Evolutionary conservation across 2,113 vertebrate species (phyloP).

Genomic region (Zosterops borbonicus): DNA sequence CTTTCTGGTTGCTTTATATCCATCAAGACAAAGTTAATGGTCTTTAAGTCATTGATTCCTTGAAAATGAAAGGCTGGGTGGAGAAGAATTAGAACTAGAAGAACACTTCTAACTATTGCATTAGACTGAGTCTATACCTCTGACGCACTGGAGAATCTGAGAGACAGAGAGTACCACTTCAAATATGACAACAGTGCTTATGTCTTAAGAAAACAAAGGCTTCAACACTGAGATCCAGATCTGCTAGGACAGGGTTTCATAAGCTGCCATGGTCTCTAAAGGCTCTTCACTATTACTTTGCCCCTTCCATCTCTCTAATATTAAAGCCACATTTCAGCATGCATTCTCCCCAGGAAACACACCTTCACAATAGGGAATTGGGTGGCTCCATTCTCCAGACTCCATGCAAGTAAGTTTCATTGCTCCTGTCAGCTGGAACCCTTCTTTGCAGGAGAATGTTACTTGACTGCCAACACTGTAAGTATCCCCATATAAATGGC

Average conservation of each 20-base stretch:
- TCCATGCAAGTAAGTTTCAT: slow-evolving; percentile 79
- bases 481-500: slow-evolving; percentile 75
- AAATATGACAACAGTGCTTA: not conserved
- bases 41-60: not conserved
- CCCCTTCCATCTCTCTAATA: not conserved
- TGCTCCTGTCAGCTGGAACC: slow-evolving; percentile 80
- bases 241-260: not conserved
- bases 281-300: not conserved
- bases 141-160: not conserved
- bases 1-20: not conserved
- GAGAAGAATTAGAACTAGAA: not conserved
- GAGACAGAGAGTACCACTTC: not conserved
- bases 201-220: not conserved
- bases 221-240: not conserved
- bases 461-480: slow-evolving; percentile 84
- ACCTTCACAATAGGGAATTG: slow-evolving; percentile 87
- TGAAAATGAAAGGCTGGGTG: not conserved
- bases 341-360: not conserved
- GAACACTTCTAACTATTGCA: not conserved
- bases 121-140: not conserved
- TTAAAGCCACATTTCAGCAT: not conserved
- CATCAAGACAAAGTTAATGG: not conserved
- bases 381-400: slow-evolving; percentile 81
- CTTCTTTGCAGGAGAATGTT: slow-evolving; percentile 82
- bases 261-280: not conserved